Conservation (phyloP, 2,888 invertebrate genomes). For the Colostygia pectinataria region DNA sequence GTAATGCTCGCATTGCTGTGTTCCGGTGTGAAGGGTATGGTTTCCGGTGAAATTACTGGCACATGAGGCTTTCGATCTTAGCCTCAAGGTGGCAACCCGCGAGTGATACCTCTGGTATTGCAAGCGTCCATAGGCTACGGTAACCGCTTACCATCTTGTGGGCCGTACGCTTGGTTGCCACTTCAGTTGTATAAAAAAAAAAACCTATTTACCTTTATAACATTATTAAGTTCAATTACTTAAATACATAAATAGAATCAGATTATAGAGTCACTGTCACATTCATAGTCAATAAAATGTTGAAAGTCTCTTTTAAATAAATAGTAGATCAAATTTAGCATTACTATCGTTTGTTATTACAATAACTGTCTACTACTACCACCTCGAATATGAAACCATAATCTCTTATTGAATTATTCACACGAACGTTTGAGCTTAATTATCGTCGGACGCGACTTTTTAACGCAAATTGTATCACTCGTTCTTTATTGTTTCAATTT, state of each 20-base stretch:
- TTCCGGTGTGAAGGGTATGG: too few relatives aligned
- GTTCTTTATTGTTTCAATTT: background rate
- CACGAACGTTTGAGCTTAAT: slow-evolving; percentile 9
- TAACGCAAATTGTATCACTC: background rate
- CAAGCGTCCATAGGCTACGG: too few relatives aligned
- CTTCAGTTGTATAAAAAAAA: too few relatives aligned
- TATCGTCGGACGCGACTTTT: slow-evolving; percentile 8
- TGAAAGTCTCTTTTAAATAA: background rate
- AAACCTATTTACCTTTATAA: too few relatives aligned
- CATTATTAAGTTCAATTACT: background rate
- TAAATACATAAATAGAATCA: background rate
- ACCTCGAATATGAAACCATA: slow-evolving; percentile 10
- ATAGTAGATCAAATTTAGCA: slow-evolving; percentile 5
- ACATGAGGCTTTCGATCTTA: too few relatives aligned
- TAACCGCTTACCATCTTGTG: too few relatives aligned
- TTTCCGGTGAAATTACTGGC: too few relatives aligned
- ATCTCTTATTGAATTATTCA: slow-evolving; percentile 27
- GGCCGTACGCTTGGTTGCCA: too few relatives aligned
- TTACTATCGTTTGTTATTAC: slow-evolving; percentile 16
- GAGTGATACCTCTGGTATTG: too few relatives aligned
- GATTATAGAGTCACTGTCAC: slow-evolving; percentile 1
- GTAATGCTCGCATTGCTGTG: too few relatives aligned
- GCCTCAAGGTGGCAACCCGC: too few relatives aligned
- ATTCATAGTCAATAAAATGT: slow-evolving; percentile 3
- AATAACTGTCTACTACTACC: slow-evolving; percentile 18